Evolutionary conservation across 2,888 invertebrate species (phyloP).

Genomic region (Lamellibrachia columna): DNA sequence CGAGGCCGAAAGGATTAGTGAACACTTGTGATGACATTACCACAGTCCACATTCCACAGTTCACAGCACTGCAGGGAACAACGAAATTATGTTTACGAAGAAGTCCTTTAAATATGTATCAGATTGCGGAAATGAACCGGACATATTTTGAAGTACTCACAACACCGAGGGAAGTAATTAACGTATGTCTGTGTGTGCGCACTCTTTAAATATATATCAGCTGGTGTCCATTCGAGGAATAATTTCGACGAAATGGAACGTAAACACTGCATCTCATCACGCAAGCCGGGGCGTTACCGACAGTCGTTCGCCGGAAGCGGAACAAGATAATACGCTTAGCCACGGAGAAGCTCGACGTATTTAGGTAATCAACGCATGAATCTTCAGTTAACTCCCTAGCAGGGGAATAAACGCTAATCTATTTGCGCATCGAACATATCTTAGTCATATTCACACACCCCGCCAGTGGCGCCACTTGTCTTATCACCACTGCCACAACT

Average conservation of each 20-base stretch:
- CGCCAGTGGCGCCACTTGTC: no score
- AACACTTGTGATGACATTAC: not conserved
- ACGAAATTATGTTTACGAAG: not conserved
- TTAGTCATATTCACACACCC: no score
- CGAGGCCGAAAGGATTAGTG: not conserved
- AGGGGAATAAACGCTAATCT: not conserved
- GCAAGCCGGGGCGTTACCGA: not conserved
- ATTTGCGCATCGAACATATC: not conserved
- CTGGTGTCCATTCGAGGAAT: not conserved
- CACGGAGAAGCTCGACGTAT: not conserved
- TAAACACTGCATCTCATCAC: not conserved
- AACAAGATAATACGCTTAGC: not conserved
- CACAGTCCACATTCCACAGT: no score
- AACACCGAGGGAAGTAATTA: not conserved
- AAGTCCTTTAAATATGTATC: not conserved
- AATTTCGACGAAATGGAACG: not conserved
- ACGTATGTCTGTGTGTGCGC: not conserved
- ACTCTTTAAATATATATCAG: conserved; percentile 7
- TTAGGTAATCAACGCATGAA: not conserved
- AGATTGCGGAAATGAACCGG: not conserved
- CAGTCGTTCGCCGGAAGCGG: not conserved
- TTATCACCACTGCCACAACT: no score
- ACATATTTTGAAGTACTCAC: not conserved
- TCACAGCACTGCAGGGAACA: not conserved
- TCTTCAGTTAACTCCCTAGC: not conserved